Evolutionary conservation across 2,797 vertebrate species (phyloP).

Genomic region (Enteromius anoplus): DNA sequence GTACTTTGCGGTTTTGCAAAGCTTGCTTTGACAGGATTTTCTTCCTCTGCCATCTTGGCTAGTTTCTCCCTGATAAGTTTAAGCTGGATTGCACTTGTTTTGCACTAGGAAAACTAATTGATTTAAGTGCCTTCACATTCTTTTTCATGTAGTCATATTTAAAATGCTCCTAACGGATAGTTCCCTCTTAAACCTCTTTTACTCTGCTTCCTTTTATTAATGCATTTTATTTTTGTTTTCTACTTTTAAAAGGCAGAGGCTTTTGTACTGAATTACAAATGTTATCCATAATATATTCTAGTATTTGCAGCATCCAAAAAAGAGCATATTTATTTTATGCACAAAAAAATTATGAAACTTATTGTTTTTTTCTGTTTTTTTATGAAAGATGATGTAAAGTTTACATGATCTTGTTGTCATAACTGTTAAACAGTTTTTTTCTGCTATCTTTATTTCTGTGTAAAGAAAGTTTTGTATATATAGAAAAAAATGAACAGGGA

Average conservation of each 20-base stretch:
- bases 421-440: constrained; percentile 79
- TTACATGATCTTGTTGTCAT: constrained; percentile 74
- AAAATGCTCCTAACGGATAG: constrained; percentile 44
- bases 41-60: constrained; percentile 38
- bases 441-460: constrained; percentile 66
- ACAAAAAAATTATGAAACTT: constrained; percentile 66
- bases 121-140: constrained; percentile 64
- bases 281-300: constrained; percentile 72
- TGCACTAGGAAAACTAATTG: constrained; percentile 57
- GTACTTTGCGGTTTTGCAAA: constrained; percentile 16
- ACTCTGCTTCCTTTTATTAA: constrained; percentile 45
- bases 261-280: constrained; percentile 74
- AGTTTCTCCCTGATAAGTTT: constrained; percentile 37
- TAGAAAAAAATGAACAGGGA: constrained; percentile 53
- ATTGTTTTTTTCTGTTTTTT: constrained; percentile 50
- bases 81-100: constrained; percentile 62
- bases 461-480: constrained; percentile 65
- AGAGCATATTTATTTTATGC: constrained; percentile 81
- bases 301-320: constrained; percentile 79
- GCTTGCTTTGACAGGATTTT: constrained; percentile 44
- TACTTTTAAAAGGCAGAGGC: constrained; percentile 62
- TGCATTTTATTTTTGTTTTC: constrained; percentile 55
- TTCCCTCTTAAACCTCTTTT: constrained; percentile 43
- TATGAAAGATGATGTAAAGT: constrained; percentile 69
- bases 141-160: constrained; percentile 52